Evolutionary conservation across 2,797 vertebrate species (phyloP).

Genomic region (Malurus leucopterus): DNA sequence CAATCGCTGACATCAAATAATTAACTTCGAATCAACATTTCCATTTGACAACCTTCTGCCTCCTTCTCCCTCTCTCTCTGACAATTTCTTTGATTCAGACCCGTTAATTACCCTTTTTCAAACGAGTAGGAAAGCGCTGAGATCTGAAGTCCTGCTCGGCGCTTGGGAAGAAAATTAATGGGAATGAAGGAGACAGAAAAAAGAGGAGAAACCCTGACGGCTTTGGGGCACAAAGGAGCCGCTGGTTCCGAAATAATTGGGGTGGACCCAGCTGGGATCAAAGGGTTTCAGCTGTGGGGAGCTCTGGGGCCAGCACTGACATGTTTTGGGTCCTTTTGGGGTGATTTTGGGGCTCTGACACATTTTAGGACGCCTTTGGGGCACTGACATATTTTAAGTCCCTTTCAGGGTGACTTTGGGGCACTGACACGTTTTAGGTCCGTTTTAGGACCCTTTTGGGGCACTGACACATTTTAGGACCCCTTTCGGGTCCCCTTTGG

Average conservation of each 20-base stretch:
- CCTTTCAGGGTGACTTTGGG: too few relatives aligned
- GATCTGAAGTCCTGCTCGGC: conserved; percentile 51
- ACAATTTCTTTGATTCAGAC: conserved; percentile 42
- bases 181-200: background rate
- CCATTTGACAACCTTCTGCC: background rate
- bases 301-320: background rate
- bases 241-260: background rate
- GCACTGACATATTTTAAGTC: too few relatives aligned
- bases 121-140: background rate
- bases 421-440: too few relatives aligned
- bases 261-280: background rate
- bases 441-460: background rate
- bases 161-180: conserved; percentile 24
- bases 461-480: too few relatives aligned
- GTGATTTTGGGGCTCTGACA: background rate
- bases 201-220: background rate
- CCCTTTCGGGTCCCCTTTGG: too few relatives aligned
- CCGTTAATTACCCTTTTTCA: conserved; percentile 59
- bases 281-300: background rate
- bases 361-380: too few relatives aligned
- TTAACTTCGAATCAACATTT: background rate
- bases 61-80: conserved; percentile 15
- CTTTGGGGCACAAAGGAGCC: background rate
- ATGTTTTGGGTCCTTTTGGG: rapidly evolving
- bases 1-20: too few relatives aligned